Base-by-base conservation (phyloP, 2,113 vertebrate species). In the Ariopsis seemanni region DNA sequence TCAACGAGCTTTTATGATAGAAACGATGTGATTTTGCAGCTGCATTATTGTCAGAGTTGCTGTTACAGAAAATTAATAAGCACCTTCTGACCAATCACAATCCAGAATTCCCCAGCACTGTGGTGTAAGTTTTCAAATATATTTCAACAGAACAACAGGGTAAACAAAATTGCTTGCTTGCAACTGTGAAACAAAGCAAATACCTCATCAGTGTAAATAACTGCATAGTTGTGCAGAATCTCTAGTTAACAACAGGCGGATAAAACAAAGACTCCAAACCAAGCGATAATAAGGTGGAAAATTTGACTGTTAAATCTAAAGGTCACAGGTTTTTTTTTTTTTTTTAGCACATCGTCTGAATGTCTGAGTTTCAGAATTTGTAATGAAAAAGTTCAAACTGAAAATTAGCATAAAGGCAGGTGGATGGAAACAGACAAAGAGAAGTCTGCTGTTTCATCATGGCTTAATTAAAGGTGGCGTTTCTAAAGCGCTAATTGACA, bases 401-500 rank as follows among this genome's bases (percentile, higher is more conserved):
- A 30, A 69, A 55, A 53, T 52, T 52, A 34, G 5, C 50, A 71
- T 18, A 69, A 84, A 55, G 71, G 82, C 63, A 69, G 48, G 63
- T 34, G 65, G 22, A 30, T 18, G 48, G 50, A 69, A 71, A 84
- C 15, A 52, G 63, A 58, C 4, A 10, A 14, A 25, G 18, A 20
- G 17, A 58, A 7, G 67, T 30, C 15, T 17, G 83, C 67, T 42
- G 83, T 52, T 58, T 84, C 80, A 88, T 91, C 89, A 90, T 11
- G n/a, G 84, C 91, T 91, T 93, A 94, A 94, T 94, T 90, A 91
- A 90, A 92, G 90, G 81, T 92, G 93, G 87, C 91, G 18, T 94
- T 94, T 93, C 87, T 91, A 94, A 95, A 89, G 91, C 90, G 86
- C 93, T 92, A 93, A 93, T 92, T 92, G 93, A 93, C 92, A 93